These are phyloP conservation scores for Gallinago solitaria DNA, from an alignment of 2,797 vertebrate species.

Conservation along the genomic window DNA sequence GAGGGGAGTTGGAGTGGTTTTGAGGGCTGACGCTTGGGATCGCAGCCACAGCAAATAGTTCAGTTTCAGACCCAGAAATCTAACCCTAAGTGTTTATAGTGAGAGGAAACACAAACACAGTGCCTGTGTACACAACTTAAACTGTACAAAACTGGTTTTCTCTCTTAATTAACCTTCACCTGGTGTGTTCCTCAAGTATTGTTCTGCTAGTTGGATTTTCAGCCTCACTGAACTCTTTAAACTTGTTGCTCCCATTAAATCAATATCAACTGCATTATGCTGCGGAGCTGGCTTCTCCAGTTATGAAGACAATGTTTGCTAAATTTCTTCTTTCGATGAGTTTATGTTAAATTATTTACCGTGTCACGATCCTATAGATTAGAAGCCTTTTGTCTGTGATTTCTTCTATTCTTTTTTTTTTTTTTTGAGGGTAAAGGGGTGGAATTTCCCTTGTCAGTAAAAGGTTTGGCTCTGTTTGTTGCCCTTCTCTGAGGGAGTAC, in stretches of 20 bases:
- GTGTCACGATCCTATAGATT: neutral
- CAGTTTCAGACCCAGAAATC: neutral
- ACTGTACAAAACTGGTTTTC: neutral
- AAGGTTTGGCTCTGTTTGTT: neutral
- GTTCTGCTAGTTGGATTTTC: constrained; percentile 25
- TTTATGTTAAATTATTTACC: neutral
- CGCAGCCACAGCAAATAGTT: neutral
- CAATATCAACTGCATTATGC: neutral
- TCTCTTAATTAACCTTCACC: constrained; percentile 23
- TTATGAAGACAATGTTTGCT: neutral
- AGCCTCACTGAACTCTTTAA: constrained; percentile 25
- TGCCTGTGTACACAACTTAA: neutral
- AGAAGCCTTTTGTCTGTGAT: neutral
- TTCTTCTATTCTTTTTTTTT: neutral
- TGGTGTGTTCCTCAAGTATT: neutral
- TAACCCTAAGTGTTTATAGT: neutral
- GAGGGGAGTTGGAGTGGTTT: neutral
- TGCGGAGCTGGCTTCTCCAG: neutral
- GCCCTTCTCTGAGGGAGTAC: neutral
- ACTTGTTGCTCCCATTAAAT: constrained; percentile 15
- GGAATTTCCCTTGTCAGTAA: neutral
- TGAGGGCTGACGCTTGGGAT: neutral
- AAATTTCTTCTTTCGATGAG: neutral
- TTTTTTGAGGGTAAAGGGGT: neutral
- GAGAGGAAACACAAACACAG: constrained; percentile 5